Evolutionary conservation across 2,888 invertebrate genomes (phyloP), one percentile per base, ranked within the genome.

Genomic region (Eupelmus urozonus): DNA sequence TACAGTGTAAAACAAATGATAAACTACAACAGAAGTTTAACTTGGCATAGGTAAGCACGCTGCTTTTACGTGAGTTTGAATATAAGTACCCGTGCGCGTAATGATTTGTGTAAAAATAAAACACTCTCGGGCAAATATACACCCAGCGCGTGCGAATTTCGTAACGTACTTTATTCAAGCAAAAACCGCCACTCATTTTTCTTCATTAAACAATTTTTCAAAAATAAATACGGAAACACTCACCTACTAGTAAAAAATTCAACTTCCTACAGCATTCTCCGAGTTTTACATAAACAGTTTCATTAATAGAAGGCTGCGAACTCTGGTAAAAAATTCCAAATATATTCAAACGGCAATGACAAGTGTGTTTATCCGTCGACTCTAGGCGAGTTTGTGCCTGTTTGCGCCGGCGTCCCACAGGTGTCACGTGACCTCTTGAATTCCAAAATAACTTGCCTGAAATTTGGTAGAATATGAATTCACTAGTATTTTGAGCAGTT

Each of bases 41-140:
- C 1, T 78, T 78, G 78, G 78, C 78, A 78, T 62, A 63, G 70
- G 51, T 59, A 69, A 57, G 45, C 66, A 73, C 20, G n/a, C n/a
- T n/a, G n/a, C 62, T 78, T 70, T 74, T 63, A 16, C 27, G 45
- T 29, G 40, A 69, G 67, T 73, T 60, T 45, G 11, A 16, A 34
- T 40, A 18, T 51, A 53, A n/a, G n/a, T n/a, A n/a, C n/a, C n/a
- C n/a, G n/a, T n/a, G n/a, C 27, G 7, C 20, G 13, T n/a, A 40
- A 13, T 20, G 34, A 78, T 76, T 70, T 42, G 67, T 29, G 45
- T 63, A 73, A 73, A 78, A 78, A 78, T 78, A 78, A 72, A 40
- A 77, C 71, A 18, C 49, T 27, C 62, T 53, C 27, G 65, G 45
- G 9, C 51, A 23, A 45, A 65, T 60, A 60, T n/a, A 34, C 9